Evolutionary conservation across 53 echinoderm and acorn worm genomes (phyloP).

Genomic region (Crossaster papposus): DNA sequence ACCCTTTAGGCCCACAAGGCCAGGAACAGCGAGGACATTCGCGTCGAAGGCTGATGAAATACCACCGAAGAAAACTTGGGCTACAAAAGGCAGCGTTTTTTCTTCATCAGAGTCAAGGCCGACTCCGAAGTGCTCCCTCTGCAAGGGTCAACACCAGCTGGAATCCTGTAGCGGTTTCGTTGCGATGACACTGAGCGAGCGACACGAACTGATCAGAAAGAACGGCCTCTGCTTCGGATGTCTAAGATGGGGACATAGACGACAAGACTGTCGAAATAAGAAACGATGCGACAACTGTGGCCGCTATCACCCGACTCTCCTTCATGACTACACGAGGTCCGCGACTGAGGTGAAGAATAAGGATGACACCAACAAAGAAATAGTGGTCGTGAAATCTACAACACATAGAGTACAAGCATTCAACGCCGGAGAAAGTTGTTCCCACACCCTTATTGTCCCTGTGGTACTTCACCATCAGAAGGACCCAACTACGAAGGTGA

Average conservation of each 20-base stretch:
- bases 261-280: no score
- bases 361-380: background rate
- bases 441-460: constrained; percentile 39
- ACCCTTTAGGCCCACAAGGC: background rate
- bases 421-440: background rate
- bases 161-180: constrained; percentile 56
- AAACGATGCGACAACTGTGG: no score
- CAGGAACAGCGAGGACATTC: constrained; percentile 19
- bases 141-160: constrained; percentile 33
- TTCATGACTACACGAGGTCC: background rate
- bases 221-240: constrained; percentile 55
- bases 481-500: constrained; percentile 14
- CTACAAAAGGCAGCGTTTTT: no score
- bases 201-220: constrained; percentile 39
- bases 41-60: constrained; percentile 11
- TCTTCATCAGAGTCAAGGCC: no score
- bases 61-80: background rate
- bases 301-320: no score
- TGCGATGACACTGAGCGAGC: constrained; percentile 3
- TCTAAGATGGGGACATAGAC: no score
- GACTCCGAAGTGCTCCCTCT: background rate
- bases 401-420: background rate
- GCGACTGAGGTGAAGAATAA: background rate
- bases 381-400: background rate
- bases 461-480: constrained; percentile 22